These are phyloP conservation scores for Noturus placidus DNA, from an alignment of 2,113 vertebrate species.

Conservation along the genomic window DNA sequence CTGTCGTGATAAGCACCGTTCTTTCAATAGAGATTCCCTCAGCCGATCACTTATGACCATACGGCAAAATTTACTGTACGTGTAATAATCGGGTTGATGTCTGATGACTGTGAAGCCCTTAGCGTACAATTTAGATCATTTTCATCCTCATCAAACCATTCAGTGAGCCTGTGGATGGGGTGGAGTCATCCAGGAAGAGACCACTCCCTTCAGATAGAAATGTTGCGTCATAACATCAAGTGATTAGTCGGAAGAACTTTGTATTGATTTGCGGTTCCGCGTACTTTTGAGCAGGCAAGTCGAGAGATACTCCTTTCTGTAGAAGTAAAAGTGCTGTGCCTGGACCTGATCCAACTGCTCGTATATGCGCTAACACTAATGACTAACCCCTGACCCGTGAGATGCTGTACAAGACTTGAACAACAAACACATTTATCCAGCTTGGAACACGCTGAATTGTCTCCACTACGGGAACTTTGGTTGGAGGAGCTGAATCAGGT, in stretches of 20 bases:
- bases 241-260: neutral
- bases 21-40: neutral
- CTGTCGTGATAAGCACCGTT: neutral
- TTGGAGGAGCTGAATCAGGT: neutral
- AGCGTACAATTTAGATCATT: neutral
- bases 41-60: neutral
- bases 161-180: neutral
- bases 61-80: neutral
- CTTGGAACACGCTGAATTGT: neutral
- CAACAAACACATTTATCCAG: neutral
- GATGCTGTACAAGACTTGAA: neutral
- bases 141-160: neutral
- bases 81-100: neutral
- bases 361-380: neutral
- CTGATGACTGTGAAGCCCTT: neutral
- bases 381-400: neutral
- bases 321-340: neutral
- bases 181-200: neutral
- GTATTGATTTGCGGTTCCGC: neutral
- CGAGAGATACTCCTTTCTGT: neutral
- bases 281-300: neutral
- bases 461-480: neutral
- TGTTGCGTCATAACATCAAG: neutral
- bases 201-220: neutral
- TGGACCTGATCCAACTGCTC: neutral